Base-by-base conservation (phyloP, 2,113 vertebrate genomes). In the Ranitomeya variabilis region DNA sequence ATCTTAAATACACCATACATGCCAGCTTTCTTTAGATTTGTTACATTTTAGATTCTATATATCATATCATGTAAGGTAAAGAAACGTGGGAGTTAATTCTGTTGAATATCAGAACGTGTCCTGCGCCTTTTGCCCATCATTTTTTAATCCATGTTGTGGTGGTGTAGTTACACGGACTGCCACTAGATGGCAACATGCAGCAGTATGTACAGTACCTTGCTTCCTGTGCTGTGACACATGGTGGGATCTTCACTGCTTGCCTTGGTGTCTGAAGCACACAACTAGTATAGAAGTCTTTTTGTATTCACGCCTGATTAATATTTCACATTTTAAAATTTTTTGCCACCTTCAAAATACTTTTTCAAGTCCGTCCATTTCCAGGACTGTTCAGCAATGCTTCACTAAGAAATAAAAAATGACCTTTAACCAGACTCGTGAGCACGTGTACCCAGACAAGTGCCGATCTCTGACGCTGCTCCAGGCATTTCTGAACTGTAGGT, bases 101-200 rank as follows among this genome's bases (percentile, higher is more conserved):
- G 37, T 5, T 45, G 37, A 45, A 3, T 45, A 4, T 45, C 37
- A 45, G 3, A 45, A 31, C 26, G 37, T 45, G 37, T 45, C 37
- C 37, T 45, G 37, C 37, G 37, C 37, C 13, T 11, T 21, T 3
- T 54, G 4, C 60, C 21, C 18, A 62, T 37, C 23, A 45, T 51
- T 80, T 31, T 51, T 60, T 12, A 21, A 45, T 45, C 51, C 76
- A 23, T 37, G 19, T n/a, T 3, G 4, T 21, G 66, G 80, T 67
- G 60, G 18, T 45, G 6, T 74, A 45, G 60, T 52, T 59, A 14
- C 10, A 60, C 60, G 51, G 21, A 6, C 73, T n/a, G 7, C 86
- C 86, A 88, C 86, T 74, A 88, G 86, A 83, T 82, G 86, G 86
- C 78, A 64, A 59, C 31, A 37, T 57, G 7, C 13, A 76, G 67